These are phyloP conservation scores for Gadopsis bispinosus DNA, from an alignment of 2,797 vertebrate genomes.

Conservation along the genomic window DNA sequence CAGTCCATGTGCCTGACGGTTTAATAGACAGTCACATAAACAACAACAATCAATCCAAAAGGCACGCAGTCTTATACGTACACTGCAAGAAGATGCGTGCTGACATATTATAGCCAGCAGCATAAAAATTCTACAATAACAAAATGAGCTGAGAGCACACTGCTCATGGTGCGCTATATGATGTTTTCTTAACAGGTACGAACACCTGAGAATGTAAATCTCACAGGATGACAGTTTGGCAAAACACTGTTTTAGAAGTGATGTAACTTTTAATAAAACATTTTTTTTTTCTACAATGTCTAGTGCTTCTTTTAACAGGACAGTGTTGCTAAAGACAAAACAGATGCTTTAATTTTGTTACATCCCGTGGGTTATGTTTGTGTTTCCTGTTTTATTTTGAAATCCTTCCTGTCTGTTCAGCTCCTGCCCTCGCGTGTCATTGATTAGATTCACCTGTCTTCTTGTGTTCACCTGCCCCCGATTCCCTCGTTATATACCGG, in stretches of 20 bases:
- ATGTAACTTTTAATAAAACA: neutral
- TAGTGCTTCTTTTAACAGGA: neutral
- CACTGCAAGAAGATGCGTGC: slow-evolving; percentile 31
- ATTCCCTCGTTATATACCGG: too few species aligned
- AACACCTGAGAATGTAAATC: slow-evolving; percentile 26
- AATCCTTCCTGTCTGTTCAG: too few species aligned
- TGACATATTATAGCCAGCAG: slow-evolving; percentile 36
- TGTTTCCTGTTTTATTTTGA: too few species aligned
- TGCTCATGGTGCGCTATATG: slow-evolving; percentile 7
- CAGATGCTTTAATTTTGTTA: slow-evolving; percentile 8
- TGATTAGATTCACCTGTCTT: too few species aligned
- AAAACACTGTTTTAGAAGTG: slow-evolving; percentile 18
- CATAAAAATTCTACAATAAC: slow-evolving; percentile 30
- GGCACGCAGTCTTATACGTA: slow-evolving; percentile 19
- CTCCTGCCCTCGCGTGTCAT: too few species aligned
- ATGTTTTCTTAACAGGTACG: slow-evolving; percentile 20
- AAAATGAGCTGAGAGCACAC: slow-evolving; percentile 29
- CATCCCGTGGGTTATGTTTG: too few species aligned
- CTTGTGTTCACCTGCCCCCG: too few species aligned
- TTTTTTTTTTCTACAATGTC: neutral
- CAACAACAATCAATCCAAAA: slow-evolving; percentile 28
- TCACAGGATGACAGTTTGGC: slow-evolving; percentile 11
- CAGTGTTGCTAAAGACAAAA: neutral
- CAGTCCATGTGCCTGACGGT: slow-evolving; percentile 22
- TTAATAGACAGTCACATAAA: slow-evolving; percentile 38